phyloP scores from a whole-genome alignment of 2,797 vertebrate genomes.

The Anguilla marmorata region DNA sequence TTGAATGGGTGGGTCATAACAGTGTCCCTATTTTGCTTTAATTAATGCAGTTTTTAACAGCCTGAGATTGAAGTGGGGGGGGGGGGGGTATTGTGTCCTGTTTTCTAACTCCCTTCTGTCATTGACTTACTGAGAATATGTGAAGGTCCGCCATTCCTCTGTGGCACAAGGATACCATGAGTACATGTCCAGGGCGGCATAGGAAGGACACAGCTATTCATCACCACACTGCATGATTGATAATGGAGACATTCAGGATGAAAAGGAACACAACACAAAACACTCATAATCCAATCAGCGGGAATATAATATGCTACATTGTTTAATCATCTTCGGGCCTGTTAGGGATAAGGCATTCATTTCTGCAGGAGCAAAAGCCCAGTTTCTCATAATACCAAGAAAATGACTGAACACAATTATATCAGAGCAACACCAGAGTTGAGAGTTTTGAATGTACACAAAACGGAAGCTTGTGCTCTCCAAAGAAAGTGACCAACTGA shows the following conservation, averaged over 20 bases:
- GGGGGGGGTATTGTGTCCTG: too few relatives aligned
- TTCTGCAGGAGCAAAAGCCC: background rate
- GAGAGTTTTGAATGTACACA: too few relatives aligned
- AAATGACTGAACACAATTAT: background rate
- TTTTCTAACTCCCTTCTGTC: too few relatives aligned
- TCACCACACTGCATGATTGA: slow-evolving; percentile 9
- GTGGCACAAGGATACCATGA: slow-evolving; percentile 21
- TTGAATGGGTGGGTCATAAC: too few relatives aligned
- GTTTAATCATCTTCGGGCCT: slow-evolving; percentile 8
- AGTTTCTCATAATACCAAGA: background rate
- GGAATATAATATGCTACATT: slow-evolving; percentile 13
- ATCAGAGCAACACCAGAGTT: too few relatives aligned
- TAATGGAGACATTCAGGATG: slow-evolving; percentile 10
- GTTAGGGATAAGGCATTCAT: slow-evolving; percentile 32
- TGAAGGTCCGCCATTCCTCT: background rate
- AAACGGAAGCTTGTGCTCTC: too few relatives aligned
- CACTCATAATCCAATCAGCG: slow-evolving; percentile 10
- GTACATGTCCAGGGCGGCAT: background rate
- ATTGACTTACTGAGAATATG: background rate
- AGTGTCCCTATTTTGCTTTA: too few relatives aligned
- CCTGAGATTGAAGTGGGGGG: too few relatives aligned
- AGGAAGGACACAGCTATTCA: slow-evolving; percentile 22
- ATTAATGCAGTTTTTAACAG: too few relatives aligned
- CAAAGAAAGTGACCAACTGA: too few relatives aligned
- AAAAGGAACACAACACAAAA: slow-evolving; percentile 13